Evolutionary conservation across 37 sponge, comb jelly and placozoan genomes (phyloP).

Genomic region (Theonella swinhoei): DNA sequence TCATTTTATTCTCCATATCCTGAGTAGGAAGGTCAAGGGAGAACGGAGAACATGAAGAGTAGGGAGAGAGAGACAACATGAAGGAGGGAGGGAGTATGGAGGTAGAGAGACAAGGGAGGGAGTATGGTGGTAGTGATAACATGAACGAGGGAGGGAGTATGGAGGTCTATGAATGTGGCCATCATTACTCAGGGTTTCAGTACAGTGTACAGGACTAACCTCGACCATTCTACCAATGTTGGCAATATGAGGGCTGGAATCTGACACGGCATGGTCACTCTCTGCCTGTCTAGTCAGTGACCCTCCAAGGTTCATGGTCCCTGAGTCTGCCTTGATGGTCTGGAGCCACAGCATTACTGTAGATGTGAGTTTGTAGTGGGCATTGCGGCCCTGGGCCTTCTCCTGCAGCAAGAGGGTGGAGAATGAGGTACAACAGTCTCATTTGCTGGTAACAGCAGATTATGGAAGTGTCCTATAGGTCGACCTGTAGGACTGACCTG

Average conservation of each 20-base stretch:
- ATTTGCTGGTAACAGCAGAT: too few species aligned
- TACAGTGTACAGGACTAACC: slow-evolving; percentile 13
- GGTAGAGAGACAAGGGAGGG: too few species aligned
- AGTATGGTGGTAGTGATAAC: too few species aligned
- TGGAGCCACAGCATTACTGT: slow-evolving; percentile 98
- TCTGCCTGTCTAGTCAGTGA: slow-evolving; percentile 89
- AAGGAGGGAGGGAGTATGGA: neutral
- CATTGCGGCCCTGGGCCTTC: slow-evolving; percentile 83
- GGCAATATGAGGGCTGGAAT: slow-evolving; percentile 89
- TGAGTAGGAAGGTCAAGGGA: neutral
- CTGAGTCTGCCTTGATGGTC: slow-evolving; percentile 87
- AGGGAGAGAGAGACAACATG: neutral
- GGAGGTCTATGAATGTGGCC: too few species aligned
- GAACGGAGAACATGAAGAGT: too few species aligned
- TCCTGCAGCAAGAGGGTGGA: slow-evolving; percentile 55
- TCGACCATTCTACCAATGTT: slow-evolving; percentile 97
- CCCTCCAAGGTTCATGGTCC: slow-evolving; percentile 97
- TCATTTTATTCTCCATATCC: slow-evolving; percentile 96
- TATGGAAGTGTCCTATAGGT: neutral
- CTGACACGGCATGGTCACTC: slow-evolving; percentile 76
- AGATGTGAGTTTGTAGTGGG: slow-evolving; percentile 98
- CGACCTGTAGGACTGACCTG: slow-evolving; percentile 50
- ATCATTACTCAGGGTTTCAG: neutral
- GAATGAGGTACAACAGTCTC: neutral
- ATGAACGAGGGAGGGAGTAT: neutral